Evolutionary conservation across 2,797 vertebrate genomes (phyloP), one percentile per base, ranked within the genome.

Genomic region (Diplodus puntazzo): DNA sequence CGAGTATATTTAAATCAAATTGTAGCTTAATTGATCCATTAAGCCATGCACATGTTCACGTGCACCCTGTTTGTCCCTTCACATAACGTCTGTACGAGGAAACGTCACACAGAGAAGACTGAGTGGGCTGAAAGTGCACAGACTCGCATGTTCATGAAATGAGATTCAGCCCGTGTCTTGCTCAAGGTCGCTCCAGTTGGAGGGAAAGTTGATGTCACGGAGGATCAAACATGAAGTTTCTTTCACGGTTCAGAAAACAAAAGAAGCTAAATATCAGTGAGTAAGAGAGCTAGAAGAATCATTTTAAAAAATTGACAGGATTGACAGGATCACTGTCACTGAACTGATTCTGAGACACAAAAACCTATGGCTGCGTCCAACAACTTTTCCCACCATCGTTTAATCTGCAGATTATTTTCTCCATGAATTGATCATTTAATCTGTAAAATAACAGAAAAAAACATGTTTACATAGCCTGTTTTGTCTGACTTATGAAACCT

Each of bases 1-100:
- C 2, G 0, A 73, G 27, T 16, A 48, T 5, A 20, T 69, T 75
- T 74, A 21, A 16, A 14, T 70, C 30, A 70, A 61, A 73, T 34
- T 49, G 55, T 61, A 18, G 46, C 18, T 69, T 58, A 57, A 57
- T 64, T 50, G 53, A 7, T 63, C 45, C 62, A 13, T 75, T 1
- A 55, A 76, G 39, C 12, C 6, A 2, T 27, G 43, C 23, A 5
- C 54, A 7, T n/a, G 30, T 34, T 77, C 11, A 25, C n/a, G 48
- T 73, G 1, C 11, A 52, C 60, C 63, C 42, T 57, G 21, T 63
- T 34, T 12, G 49, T 53, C 39, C 25, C 46, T 69, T 43, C 64
- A 59, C 23, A 43, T 61, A 49, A 73, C 7, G n/a, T 23, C 67
- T 23, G 17, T 39, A 61, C 27, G 62, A 42, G 21, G 45, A 65